Evolutionary conservation across 2,797 vertebrate species (phyloP).

Genomic region (Hypotaenidia philippensis): DNA sequence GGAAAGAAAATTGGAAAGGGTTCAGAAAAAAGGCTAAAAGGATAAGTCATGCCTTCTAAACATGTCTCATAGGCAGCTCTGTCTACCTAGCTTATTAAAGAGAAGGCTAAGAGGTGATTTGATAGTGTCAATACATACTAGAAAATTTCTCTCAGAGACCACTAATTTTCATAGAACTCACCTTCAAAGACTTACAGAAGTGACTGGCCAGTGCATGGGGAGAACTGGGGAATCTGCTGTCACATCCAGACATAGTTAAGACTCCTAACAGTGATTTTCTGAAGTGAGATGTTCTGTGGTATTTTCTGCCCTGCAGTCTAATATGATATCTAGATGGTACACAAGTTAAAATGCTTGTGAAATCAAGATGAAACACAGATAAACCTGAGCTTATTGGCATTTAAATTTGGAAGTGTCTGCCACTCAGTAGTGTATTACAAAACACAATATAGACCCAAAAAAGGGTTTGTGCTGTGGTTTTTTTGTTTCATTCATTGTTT

Average conservation of each 20-base stretch:
- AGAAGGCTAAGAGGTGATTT: conserved; percentile 3
- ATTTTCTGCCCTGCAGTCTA: background rate
- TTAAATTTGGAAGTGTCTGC: background rate
- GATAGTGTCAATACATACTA: background rate
- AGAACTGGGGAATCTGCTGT: background rate
- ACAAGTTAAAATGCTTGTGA: background rate
- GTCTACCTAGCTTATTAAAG: background rate
- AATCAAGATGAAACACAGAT: background rate
- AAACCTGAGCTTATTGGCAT: background rate
- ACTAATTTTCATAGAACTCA: background rate
- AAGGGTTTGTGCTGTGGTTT: too few relatives aligned
- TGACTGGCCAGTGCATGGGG: background rate
- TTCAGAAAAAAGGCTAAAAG: conserved; percentile 38
- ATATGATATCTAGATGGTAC: background rate
- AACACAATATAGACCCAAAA: background rate
- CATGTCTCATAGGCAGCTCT: background rate
- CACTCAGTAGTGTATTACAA: background rate
- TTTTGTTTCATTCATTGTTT: too few relatives aligned
- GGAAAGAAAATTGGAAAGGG: conserved; percentile 2
- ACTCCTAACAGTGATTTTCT: background rate
- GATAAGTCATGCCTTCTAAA: conserved; percentile 41
- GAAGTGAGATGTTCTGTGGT: background rate
- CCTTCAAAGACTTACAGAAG: rapidly evolving
- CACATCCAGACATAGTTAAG: background rate
- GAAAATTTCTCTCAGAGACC: background rate